Evolutionary conservation across 2,797 vertebrate genomes (phyloP), one percentile per base, ranked within the genome.

Genomic region (Loriculus beryllinus): DNA sequence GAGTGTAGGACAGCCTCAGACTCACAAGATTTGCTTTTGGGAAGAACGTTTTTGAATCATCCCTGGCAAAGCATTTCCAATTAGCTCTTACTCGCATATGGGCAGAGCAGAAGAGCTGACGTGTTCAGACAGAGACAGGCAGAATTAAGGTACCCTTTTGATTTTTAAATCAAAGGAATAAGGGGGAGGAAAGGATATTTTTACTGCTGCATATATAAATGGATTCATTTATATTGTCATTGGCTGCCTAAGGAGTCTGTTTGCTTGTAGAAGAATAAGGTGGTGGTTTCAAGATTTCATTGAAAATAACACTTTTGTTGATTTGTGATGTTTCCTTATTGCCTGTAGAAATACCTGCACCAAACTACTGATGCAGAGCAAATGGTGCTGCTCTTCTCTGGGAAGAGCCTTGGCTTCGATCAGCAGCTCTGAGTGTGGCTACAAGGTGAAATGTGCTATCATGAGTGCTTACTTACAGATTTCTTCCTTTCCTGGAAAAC

Each of bases 211-310:
- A 2, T 78, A 39, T 68, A 92, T 49, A 62, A 76, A 43, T 25
- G 5, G 14, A 37, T 43, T 33, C 14, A 23, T 68, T 68, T 56
- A 14, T 33, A 25, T 5, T 74, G 40, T 23, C 20, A n/a, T 37
- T 60, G 31, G 18, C 60, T 67, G 20, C 13, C 29, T 67, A 14
- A 39, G n/a, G 37, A 56, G 10, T 39, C 39, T 43, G 28, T 16
- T 69, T 0, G 0, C n/a, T 20, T 31, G 5, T 6, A 35, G 31
- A 45, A 18, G 13, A 69, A 26, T 21, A 59, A 79, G n/a, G 20
- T 19, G 52, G 22, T 16, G 2, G 35, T 56, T 90, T 84, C 16
- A 14, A 45, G 62, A 42, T 60, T 64, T 74, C 56, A 85, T 88
- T 76, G 82, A 83, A 74, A 82, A 22, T 33, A 43, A 13, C 21